Base-by-base conservation (phyloP, 2,888 invertebrate species). In the Hedychridium roseum region DNA sequence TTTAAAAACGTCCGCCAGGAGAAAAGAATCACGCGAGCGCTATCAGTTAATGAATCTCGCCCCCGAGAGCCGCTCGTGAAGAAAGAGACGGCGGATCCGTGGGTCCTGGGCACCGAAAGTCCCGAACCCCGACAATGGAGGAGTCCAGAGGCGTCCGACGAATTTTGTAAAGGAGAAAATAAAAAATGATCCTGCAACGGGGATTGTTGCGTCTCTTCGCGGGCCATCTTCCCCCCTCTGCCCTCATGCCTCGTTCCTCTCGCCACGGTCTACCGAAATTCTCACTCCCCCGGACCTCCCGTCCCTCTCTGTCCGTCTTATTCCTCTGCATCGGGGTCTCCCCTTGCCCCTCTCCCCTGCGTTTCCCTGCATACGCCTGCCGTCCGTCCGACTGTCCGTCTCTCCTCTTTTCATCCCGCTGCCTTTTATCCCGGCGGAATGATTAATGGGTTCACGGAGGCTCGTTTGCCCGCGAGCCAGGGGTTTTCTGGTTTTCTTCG, bases 401-500 rank as follows among this genome's bases (percentile, higher is more conserved):
- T 57, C 51, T 66, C 66, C 60, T 59, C 63, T 64, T 65, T 60
- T 64, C 59, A 56, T 66, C 65, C 61, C 50, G 50, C 60, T 66
- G 69, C 71, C 72, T 77, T 73, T 64, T 73, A 71, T 70, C 70
- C 68, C 54, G 57, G 59, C 55, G 43, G 60, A 64, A 77, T 76
- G 77, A 77, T 78, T 78, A 78, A 78, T 78, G 76, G 68, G 70
- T 72, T 69, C 75, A 64, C 65, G 51, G 53, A 61, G 64, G 61
- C 61, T 54, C 17, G 43, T 41, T 43, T 50, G 38, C 28, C 50
- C 54, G 54, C 46, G 31, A 56, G 50, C 49, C n/a, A 50, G 57
- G 43, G 55, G 64, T 70, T 73, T 72, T 70, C 68, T 64, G 63
- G 59, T 68, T 72, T 72, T 63, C 70, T 67, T 52, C 57, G 50